Base-by-base conservation (phyloP, 2,888 invertebrate genomes). In the Drosophila mercatorum region DNA sequence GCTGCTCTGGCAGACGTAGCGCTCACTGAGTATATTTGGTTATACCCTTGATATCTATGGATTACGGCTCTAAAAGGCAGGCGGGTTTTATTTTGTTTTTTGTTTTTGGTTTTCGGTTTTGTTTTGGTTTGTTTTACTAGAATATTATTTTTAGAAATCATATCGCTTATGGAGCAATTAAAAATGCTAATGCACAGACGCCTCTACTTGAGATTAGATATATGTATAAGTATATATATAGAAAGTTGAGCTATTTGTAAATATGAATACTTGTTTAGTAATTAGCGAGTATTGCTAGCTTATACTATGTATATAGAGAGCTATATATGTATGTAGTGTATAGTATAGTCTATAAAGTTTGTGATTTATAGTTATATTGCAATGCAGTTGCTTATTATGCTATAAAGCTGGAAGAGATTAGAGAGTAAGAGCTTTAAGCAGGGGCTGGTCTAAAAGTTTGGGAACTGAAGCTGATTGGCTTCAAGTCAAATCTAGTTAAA, bases 121-220 rank as follows among this genome's bases (percentile, higher is more conserved):
- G 26, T 41, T 40, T n/a, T 38, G 38, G 38, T 38, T 26, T 53
- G 38, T 28, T 41, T 36, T 41, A 41, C 41, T 31, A 8, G 26
- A 56, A 22, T 53, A 38, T 49, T 76, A 76, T 73, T 73, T 78
- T 66, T 63, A 73, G 76, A 59, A 58, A 47, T 31, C 65, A 73
- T 41, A 72, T 62, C 49, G 74, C 62, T 53, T 65, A 74, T 66
- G 28, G 62, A 68, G 57, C 65, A 60, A 68, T 78, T 76, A 73
- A 63, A 57, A 68, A 62, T 52, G 57, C 52, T 68, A 77, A 75
- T 75, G 67, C 53, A 66, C 49, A 67, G 65, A 38, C 56, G 43
- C 38, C 41, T 53, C n/a, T 47, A 41, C 49, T 44, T 55, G 34
- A 69, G 17, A 26, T 56, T 44, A 46, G 60, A 51, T n/a, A 11